Conservation (phyloP, 2,888 invertebrate species). For the Hyles lineata region DNA sequence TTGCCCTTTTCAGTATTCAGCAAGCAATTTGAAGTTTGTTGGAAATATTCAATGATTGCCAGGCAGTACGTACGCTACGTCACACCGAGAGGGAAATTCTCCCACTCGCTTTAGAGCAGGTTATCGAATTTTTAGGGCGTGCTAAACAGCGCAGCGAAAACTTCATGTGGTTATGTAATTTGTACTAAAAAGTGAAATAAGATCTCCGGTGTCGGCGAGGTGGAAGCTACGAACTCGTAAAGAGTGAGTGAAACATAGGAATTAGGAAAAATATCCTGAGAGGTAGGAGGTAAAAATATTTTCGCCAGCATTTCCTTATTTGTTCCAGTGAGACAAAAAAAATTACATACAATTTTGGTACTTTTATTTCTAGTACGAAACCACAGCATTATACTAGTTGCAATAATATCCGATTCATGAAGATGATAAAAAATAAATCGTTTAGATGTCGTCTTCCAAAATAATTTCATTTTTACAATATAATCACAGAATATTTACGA, state of each 20-base stretch:
- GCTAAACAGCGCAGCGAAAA: not conserved
- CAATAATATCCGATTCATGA: not conserved
- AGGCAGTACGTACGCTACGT: conserved; percentile 48
- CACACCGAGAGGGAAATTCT: conserved; percentile 34
- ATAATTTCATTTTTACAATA: too few species aligned
- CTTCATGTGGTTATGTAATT: not conserved
- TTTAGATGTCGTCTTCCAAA: too few species aligned
- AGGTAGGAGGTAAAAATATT: not conserved
- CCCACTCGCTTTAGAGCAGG: not conserved
- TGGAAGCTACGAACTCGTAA: not conserved
- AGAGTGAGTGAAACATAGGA: not conserved
- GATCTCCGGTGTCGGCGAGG: not conserved
- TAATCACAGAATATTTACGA: not conserved
- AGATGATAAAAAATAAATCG: too few species aligned
- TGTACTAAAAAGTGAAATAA: not conserved
- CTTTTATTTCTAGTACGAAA: not conserved
- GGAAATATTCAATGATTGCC: conserved; percentile 58
- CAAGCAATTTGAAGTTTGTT: conserved; percentile 57
- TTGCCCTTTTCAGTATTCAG: conserved; percentile 58
- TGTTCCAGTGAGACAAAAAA: not conserved
- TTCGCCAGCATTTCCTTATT: not conserved
- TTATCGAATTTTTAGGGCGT: conserved; percentile 12
- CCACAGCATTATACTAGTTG: not conserved
- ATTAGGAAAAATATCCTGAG: not conserved
- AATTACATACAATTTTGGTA: not conserved